These are phyloP conservation scores for Drosophila persimilis DNA, from an alignment of 1,140 invertebrate species.

Conservation along the genomic window DNA sequence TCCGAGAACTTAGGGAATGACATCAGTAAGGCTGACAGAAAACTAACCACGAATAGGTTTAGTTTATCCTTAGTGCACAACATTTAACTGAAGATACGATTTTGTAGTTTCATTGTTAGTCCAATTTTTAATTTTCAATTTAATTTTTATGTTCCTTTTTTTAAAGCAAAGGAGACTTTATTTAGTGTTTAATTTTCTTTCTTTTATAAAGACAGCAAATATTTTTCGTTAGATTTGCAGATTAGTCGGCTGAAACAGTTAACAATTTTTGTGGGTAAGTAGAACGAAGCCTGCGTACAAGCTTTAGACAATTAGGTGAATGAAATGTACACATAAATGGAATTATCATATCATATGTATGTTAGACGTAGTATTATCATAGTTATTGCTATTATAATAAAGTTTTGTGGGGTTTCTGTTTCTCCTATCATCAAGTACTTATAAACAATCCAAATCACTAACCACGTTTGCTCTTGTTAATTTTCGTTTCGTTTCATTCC, in stretches of 20 bases:
- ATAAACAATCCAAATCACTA: conserved; percentile 80
- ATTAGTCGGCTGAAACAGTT: conserved; percentile 30
- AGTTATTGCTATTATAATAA: conserved; percentile 19
- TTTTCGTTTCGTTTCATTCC: conserved; percentile 34
- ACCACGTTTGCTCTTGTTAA: conserved; percentile 77
- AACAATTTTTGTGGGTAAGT: conserved; percentile 23
- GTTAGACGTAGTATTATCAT: conserved; percentile 28
- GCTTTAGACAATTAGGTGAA: conserved; percentile 49
- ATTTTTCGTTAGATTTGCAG: conserved; percentile 9
- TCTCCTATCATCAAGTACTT: conserved; percentile 52
- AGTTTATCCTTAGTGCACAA: conserved; percentile 9
- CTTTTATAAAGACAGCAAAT: conserved; percentile 44
- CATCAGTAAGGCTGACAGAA: conserved; percentile 14
- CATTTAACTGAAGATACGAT: conserved; percentile 27
- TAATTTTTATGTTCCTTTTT: neutral
- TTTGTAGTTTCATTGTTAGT: conserved; percentile 7
- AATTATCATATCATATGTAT: conserved; percentile 33
- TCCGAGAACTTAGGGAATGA: conserved; percentile 14
- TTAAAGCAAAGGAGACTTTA: conserved; percentile 7
- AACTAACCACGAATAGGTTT: conserved; percentile 9
- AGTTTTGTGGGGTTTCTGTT: conserved; percentile 34
- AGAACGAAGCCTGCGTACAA: conserved; percentile 4
- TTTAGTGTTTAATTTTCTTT: conserved; percentile 12
- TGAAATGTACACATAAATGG: conserved; percentile 25
- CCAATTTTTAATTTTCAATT: conserved; percentile 9